Evolutionary conservation across 2,113 vertebrate species (phyloP), one percentile per base, ranked within the genome.

Genomic region (Atractosteus spatula): DNA sequence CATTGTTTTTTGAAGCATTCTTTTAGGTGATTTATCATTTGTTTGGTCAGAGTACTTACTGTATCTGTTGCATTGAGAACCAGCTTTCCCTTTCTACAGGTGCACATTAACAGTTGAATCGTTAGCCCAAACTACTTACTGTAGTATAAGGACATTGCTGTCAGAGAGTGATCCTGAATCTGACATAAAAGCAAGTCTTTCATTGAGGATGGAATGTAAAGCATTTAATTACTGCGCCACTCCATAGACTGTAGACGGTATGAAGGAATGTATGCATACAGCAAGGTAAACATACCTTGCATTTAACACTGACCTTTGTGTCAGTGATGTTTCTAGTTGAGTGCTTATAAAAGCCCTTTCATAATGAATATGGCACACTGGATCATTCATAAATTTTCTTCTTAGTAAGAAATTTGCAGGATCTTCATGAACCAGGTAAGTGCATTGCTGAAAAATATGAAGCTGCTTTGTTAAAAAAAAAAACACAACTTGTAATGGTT

Each of bases 231-330:
- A 14, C 57, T 11, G 14, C n/a, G 57, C 13, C 5, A 13, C 11
- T 59, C 0, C n/a, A 13, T n/a, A 59, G 57, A 16, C 57, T 59
- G 14, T 6, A 59, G 57, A 8, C 12, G 11, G 11, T 59, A 59
- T 59, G 5, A 59, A 59, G 57, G 57, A 59, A n/a, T 59, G 57
- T 59, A 59, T 59, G n/a, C n/a, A 59, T 59, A 59, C 57, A n/a
- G 57, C 57, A 59, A 59, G 12, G 57, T 59, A 59, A 59, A 59
- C 14, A 59, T n/a, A n/a, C 13, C 12, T 16, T 13, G 14, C 13
- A 59, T 16, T n/a, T 14, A 59, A 59, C 57, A 59, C 11, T 59
- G 57, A 59, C 57, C 57, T 16, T 59, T 5, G 14, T 59, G 57
- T 59, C 57, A 59, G 57, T n/a, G 8, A 8, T 55, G 13, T 13